Conservation (phyloP, 2,113 vertebrate genomes). For the Numenius arquata region DNA sequence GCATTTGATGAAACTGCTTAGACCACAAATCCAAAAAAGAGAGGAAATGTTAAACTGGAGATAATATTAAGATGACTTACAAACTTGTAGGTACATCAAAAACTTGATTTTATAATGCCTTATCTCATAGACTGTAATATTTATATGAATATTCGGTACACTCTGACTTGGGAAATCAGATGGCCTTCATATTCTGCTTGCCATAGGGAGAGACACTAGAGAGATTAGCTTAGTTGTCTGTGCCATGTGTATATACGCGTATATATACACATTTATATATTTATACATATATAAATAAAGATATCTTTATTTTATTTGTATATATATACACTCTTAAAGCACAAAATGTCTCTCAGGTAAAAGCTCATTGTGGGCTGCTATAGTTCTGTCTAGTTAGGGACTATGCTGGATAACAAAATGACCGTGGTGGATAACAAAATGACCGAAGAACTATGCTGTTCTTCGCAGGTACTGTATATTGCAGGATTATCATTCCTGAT, state of each 20-base stretch:
- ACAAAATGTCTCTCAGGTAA: not conserved
- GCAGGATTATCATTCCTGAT: not conserved
- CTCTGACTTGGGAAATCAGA: not conserved
- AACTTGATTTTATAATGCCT: not conserved
- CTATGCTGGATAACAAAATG: not conserved
- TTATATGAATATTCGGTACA: not conserved
- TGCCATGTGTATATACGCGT: not conserved
- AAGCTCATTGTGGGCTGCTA: not conserved
- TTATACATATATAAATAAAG: no score
- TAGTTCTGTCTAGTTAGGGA: not conserved
- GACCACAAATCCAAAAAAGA: not conserved
- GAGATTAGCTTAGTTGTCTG: not conserved
- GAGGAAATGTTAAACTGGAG: not conserved
- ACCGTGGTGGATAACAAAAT: not conserved
- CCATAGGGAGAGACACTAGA: not conserved
- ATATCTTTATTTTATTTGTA: not conserved
- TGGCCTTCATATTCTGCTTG: not conserved
- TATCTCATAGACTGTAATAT: not conserved
- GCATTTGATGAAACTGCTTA: not conserved
- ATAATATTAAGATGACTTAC: not conserved
- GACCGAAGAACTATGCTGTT: not conserved
- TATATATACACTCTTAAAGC: not conserved
- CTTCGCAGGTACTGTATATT: not conserved
- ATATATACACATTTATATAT: no score
- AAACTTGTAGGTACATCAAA: not conserved